Conservation (phyloP, 2,888 invertebrate species). For the Nudaria mundana region DNA sequence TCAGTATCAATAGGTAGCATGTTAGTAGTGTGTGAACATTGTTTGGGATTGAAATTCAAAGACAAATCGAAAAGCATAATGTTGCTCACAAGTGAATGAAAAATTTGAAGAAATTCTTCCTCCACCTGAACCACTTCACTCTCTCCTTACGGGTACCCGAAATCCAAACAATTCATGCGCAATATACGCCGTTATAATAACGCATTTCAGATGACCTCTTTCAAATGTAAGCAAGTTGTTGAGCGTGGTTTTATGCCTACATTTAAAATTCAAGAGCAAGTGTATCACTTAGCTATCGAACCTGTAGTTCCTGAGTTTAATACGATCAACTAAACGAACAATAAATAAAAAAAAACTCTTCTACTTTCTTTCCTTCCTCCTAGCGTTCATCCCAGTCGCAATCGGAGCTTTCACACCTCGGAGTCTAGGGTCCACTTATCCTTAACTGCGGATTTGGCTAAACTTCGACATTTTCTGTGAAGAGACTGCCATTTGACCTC, state of each 20-base stretch:
- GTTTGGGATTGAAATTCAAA: constrained; percentile 3
- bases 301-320: too few relatives aligned
- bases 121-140: constrained; percentile 23
- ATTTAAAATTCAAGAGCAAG: background rate
- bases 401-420: too few relatives aligned
- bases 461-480: too few relatives aligned
- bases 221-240: constrained; percentile 10
- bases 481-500: too few relatives aligned
- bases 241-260: constrained; percentile 12
- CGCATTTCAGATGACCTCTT: constrained; percentile 32
- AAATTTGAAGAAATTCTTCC: constrained; percentile 20
- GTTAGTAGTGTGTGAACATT: constrained; percentile 30
- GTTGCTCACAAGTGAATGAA: constrained; percentile 23
- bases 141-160: background rate
- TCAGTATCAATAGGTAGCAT: constrained; percentile 28
- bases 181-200: constrained; percentile 27
- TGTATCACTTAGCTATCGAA: constrained; percentile 20
- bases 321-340: too few relatives aligned
- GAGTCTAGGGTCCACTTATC: too few relatives aligned
- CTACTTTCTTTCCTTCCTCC: too few relatives aligned
- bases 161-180: constrained; percentile 6
- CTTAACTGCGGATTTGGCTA: too few relatives aligned
- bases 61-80: constrained; percentile 23
- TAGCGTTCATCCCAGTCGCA: too few relatives aligned
- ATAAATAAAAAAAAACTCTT: too few relatives aligned